Evolutionary conservation across 2,888 invertebrate genomes (phyloP).

Genomic region (Heliconius cydno): DNA sequence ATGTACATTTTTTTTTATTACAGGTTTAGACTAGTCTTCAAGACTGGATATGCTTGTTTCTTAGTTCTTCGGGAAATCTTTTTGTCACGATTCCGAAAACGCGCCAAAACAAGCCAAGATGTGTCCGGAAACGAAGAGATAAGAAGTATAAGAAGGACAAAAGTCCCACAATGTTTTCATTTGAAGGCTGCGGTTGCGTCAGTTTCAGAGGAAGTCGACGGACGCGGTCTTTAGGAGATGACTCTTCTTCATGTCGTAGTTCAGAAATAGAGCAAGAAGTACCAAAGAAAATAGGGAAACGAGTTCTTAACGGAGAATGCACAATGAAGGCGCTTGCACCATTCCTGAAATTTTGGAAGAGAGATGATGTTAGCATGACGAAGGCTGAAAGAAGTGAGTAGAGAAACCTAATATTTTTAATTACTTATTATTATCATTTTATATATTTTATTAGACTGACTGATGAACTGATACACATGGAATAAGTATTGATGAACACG

Average conservation of each 20-base stretch:
- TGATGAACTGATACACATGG: not conserved
- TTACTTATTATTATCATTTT: not conserved
- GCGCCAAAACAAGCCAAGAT: slow-evolving; percentile 72
- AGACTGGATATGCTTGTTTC: slow-evolving; percentile 51
- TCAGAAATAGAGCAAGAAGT: slow-evolving; percentile 80
- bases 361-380: slow-evolving; percentile 89
- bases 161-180: slow-evolving; percentile 78
- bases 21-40: slow-evolving; percentile 50
- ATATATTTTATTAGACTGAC: not conserved
- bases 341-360: slow-evolving; percentile 87
- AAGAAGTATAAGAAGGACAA: slow-evolving; percentile 74
- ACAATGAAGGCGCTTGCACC: slow-evolving; percentile 84
- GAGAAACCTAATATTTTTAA: not conserved
- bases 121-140: slow-evolving; percentile 80
- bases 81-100: slow-evolving; percentile 72
- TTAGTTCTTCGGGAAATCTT: slow-evolving; percentile 31
- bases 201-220: slow-evolving; percentile 72
- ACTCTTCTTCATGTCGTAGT: slow-evolving; percentile 78
- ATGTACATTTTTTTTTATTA: slow-evolving; percentile 45
- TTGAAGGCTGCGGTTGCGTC: slow-evolving; percentile 80
- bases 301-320: slow-evolving; percentile 73
- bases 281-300: slow-evolving; percentile 69
- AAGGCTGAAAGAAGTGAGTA: slow-evolving; percentile 90
- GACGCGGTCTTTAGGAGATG: slow-evolving; percentile 71
- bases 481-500: no score